A percentile compares a stretch with the other conserved stretches of the same genome.
phyloP scores from a whole-genome alignment of 2,113 vertebrate species.

The Myrmecobius fasciatus region DNA sequence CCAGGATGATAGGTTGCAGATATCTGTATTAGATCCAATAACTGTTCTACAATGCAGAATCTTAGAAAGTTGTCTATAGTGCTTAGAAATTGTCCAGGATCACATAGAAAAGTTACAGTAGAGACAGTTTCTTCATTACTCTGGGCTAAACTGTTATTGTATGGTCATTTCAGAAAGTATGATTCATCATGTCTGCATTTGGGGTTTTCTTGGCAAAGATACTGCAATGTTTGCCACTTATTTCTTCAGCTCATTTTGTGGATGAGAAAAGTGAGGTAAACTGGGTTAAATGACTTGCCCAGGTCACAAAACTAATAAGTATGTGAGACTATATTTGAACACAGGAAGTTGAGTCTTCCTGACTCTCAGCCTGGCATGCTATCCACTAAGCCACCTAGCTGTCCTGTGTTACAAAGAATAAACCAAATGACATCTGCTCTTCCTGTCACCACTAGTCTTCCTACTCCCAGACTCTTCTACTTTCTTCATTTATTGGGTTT shows the following conservation, averaged over 20 bases:
- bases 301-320: not conserved
- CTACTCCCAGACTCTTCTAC: not conserved
- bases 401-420: not conserved
- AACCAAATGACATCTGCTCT: not conserved
- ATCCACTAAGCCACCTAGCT: not conserved
- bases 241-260: not conserved
- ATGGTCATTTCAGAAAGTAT: not conserved
- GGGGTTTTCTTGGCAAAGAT: not conserved
- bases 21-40: not conserved
- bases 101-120: not conserved
- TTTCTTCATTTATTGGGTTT: not conserved
- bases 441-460: not conserved
- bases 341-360: not conserved
- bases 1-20: not conserved
- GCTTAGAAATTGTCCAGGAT: not conserved
- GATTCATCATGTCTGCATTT: not conserved
- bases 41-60: not conserved
- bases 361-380: not conserved
- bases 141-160: not conserved
- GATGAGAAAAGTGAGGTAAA: not conserved
- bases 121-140: not conserved
- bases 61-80: not conserved
- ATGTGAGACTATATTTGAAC: not conserved
- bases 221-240: not conserved
- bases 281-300: not conserved